Base-by-base conservation (phyloP, 2,797 vertebrate species). In the Lepilemur septentrionalis region DNA sequence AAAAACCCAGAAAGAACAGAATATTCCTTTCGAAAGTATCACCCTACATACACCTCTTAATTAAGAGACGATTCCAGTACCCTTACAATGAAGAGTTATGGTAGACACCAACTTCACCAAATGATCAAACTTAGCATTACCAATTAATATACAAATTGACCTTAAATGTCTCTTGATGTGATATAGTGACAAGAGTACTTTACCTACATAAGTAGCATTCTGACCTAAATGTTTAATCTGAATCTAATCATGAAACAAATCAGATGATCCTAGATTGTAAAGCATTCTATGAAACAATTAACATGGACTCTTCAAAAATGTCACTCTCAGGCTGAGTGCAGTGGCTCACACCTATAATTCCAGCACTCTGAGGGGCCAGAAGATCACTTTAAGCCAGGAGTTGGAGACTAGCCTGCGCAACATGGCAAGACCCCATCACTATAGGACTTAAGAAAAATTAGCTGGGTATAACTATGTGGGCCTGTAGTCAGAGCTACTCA, bases 181-280 rank as follows among this genome's bases (percentile, higher is more conserved):
- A 78, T 67, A 9, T 57, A 73, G 41, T 23, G 14, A 20, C 57
- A 76, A 59, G 20, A 22, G 15, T 20, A 32, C 35, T 38, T 13
- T 73, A 79, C 57, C n/a, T 48, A 14, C 14, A 13, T 7, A 30
- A 55, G 41, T 1, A 61, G 20, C 25, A 32, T 73, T 61, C 59
- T 70, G 38, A 72, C 12, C 72, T 61, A 93, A 81, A 67, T 17
- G 13, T 89, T 93, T 93, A 23, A 93, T 73, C 20, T 50, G 78
- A 80, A 94, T 93, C 17, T 76, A 93, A 89, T 48, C 17, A 69
- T 76, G 67, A 93, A 92, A 28, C 81, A 73, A 63, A 76, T 55
- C 35, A 73, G 22, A 32, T 69, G 41, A 87, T 76, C 88, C 86
- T 85, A 59, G n/a, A 91, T 15, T 80, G 17, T 50, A 11, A 69